phyloP scores from a whole-genome alignment of 2,888 invertebrate genomes.

The Melanargia galathea region DNA sequence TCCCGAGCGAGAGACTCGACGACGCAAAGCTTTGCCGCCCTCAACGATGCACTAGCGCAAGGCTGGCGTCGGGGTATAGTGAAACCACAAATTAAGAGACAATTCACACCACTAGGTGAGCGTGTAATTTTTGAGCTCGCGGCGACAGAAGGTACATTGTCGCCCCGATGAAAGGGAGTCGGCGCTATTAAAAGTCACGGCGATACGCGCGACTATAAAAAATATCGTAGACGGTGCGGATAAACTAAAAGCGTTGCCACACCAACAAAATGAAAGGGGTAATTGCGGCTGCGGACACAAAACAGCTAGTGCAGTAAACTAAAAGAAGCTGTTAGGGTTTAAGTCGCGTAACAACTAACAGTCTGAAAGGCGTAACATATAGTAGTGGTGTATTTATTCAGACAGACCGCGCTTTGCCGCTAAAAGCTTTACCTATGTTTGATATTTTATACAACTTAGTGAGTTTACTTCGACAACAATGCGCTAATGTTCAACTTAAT shows the following conservation, averaged over 20 bases:
- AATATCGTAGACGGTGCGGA: slow-evolving; percentile 58
- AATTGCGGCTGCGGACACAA: slow-evolving; percentile 70
- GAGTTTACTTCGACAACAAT: slow-evolving; percentile 6
- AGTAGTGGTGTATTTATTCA: slow-evolving; percentile 51
- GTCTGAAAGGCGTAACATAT: slow-evolving; percentile 54
- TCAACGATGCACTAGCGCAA: slow-evolving; percentile 57
- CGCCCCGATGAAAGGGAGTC: slow-evolving; percentile 56
- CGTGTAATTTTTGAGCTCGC: slow-evolving; percentile 54
- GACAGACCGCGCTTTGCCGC: slow-evolving; percentile 40
- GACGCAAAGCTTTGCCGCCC: slow-evolving; percentile 66
- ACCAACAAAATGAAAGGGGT: slow-evolving; percentile 67
- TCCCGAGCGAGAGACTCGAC: slow-evolving; percentile 47
- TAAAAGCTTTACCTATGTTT: slow-evolving; percentile 42
- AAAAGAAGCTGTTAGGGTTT: slow-evolving; percentile 66
- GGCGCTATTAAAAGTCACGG: slow-evolving; percentile 68
- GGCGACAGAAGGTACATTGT: slow-evolving; percentile 47
- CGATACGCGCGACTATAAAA: slow-evolving; percentile 56
- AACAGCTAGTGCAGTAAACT: slow-evolving; percentile 65
- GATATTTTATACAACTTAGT: slow-evolving; percentile 35
- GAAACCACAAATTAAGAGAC: slow-evolving; percentile 62
- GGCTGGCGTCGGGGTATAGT: slow-evolving; percentile 51
- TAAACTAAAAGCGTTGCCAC: slow-evolving; percentile 69
- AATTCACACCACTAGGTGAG: slow-evolving; percentile 55
- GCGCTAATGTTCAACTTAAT: background rate
- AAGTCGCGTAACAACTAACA: slow-evolving; percentile 58